Evolutionary conservation across 1,140 invertebrate species (phyloP).

Genomic region (Drosophila melanica): DNA sequence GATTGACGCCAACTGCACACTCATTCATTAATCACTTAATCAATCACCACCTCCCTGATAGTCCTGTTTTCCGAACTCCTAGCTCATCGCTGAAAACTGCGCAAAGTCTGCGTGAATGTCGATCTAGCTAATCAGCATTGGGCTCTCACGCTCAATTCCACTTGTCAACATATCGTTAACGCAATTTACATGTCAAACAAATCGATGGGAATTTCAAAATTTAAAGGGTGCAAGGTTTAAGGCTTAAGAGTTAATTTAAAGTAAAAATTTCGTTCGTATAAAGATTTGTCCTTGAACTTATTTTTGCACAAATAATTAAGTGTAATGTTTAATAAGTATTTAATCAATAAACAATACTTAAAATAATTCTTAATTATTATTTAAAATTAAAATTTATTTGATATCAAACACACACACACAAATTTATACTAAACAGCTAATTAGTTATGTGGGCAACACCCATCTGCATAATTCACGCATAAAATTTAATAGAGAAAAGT

Average conservation of each 20-base stretch:
- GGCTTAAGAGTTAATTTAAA: too few relatives aligned
- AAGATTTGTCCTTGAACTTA: neutral
- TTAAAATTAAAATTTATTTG: too few relatives aligned
- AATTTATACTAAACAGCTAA: conserved; percentile 45
- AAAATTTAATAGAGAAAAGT: conserved; percentile 1
- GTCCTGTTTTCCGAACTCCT: conserved; percentile 47
- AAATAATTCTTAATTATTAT: too few relatives aligned
- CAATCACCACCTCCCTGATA: conserved; percentile 67
- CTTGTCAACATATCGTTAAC: conserved; percentile 78
- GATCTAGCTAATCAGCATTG: conserved; percentile 59
- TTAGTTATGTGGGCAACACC: conserved; percentile 41
- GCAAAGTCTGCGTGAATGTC: conserved; percentile 26
- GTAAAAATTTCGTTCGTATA: neutral
- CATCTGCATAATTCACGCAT: conserved; percentile 41
- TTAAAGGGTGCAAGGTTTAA: neutral
- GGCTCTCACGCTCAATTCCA: conserved; percentile 55
- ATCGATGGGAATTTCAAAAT: conserved; percentile 25
- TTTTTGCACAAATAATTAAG: neutral
- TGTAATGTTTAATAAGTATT: too few relatives aligned
- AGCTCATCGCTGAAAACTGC: conserved; percentile 35
- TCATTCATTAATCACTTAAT: conserved; percentile 83
- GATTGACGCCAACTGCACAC: conserved; percentile 35
- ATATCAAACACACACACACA: too few relatives aligned
- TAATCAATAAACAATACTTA: too few relatives aligned
- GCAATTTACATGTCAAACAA: conserved; percentile 67